A percentile compares a stretch with the other conserved stretches of the same genome.
Evolutionary conservation across 2,113 vertebrate species (phyloP).

Genomic region (Sphaerodactylus townsendi): DNA sequence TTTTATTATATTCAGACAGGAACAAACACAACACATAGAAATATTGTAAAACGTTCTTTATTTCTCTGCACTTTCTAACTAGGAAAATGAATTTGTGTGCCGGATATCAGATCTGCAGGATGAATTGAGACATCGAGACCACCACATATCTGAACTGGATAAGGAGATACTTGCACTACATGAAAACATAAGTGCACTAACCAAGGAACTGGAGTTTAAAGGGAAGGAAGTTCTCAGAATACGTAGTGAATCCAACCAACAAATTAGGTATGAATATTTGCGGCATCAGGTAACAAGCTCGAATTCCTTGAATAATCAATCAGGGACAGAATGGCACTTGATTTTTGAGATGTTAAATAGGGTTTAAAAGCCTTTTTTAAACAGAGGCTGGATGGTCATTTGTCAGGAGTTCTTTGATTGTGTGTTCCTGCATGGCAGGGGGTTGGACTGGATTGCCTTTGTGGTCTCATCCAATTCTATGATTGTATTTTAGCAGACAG

Average conservation of each 20-base stretch:
- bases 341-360: slow-evolving; percentile 16
- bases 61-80: slow-evolving; percentile 30
- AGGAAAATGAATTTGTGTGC: slow-evolving; percentile 91
- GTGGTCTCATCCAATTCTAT: too few relatives aligned
- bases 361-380: too few relatives aligned
- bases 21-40: neutral
- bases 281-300: slow-evolving; percentile 11
- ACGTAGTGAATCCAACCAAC: slow-evolving; percentile 95
- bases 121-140: slow-evolving; percentile 89
- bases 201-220: slow-evolving; percentile 95
- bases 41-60: neutral
- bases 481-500: slow-evolving; percentile 1
- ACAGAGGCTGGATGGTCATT: too few relatives aligned
- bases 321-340: neutral
- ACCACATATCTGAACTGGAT: slow-evolving; percentile 92
- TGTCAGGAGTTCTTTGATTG: too few relatives aligned
- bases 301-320: neutral
- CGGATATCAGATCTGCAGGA: slow-evolving; percentile 90
- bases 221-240: slow-evolving; percentile 98
- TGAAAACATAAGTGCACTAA: slow-evolving; percentile 93
- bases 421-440: too few relatives aligned
- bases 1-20: neutral
- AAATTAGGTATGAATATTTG: slow-evolving; percentile 86
- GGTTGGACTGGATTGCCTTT: too few relatives aligned
- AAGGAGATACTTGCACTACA: slow-evolving; percentile 93